These are phyloP conservation scores for Styela plicata DNA, from an alignment of 23 tunicate genomes.

Conservation along the genomic window DNA sequence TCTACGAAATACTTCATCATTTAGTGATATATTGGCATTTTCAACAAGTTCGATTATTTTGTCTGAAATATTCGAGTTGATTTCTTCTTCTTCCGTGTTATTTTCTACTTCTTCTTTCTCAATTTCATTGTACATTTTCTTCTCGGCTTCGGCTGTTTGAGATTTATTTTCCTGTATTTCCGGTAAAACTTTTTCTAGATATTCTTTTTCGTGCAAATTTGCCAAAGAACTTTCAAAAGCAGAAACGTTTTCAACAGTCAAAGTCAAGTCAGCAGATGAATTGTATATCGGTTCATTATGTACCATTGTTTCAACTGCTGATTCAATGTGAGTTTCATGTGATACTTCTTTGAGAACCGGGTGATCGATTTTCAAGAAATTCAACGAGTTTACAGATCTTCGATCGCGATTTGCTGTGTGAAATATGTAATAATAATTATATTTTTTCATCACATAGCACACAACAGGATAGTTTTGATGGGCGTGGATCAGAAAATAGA, in stretches of 20 bases:
- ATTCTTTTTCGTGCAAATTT: neutral
- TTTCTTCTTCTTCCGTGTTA: neutral
- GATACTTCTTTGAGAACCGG: neutral
- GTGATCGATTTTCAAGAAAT: neutral
- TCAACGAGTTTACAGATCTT: neutral
- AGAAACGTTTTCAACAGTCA: neutral
- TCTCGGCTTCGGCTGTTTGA: too few relatives aligned
- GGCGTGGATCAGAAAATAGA: too few relatives aligned
- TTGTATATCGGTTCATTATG: neutral
- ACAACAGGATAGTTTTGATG: too few relatives aligned
- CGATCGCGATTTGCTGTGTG: too few relatives aligned
- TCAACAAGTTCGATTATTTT: neutral
- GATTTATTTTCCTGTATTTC: neutral
- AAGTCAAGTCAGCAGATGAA: neutral
- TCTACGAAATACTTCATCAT: neutral
- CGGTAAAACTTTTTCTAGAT: neutral
- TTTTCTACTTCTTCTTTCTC: neutral
- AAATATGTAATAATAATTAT: too few relatives aligned
- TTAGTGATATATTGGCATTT: constrained; percentile 1
- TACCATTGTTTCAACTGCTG: neutral
- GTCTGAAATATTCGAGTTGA: neutral
- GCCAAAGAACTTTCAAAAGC: neutral
- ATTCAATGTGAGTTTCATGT: neutral
- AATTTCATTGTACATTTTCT: too few relatives aligned
- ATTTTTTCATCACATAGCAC: too few relatives aligned